Evolutionary conservation across 2,888 invertebrate genomes (phyloP), one percentile per base, ranked within the genome.

Genomic region (Melitaea athalia): DNA sequence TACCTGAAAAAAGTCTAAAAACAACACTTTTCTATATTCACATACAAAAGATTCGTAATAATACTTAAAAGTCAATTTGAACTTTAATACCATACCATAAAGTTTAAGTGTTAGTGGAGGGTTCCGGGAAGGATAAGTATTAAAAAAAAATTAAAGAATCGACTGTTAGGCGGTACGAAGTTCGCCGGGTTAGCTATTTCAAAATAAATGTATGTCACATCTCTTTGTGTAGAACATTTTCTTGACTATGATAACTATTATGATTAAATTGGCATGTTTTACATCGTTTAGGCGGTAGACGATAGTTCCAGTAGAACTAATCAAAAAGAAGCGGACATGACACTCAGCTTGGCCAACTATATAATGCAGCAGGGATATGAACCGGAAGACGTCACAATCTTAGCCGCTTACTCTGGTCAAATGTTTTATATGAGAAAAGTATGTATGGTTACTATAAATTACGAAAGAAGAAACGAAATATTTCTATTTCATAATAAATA

Each of bases 381-480:
- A 0, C 83, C 94, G 0, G 83, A 90, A 11, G 94, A 96, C 72
- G 94, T 97, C 68, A 97, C 97, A 0, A 95, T 97, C 70, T 88
- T 97, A 31, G 93, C 95, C 0, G 94, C 95, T 0, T 97, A 97
- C 82, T 92, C 94, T 10, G 96, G 95, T 0, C 97, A 97, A 85
- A 93, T 95, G 91, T 94, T 94, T 79, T 91, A 93, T 72, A 84
- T 95, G 84, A 87, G 87, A 75, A 89, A 91, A 73, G 94, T 94
- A 57, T 3, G 1, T 24, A 15, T 49, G n/a, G 24, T 49, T 33
- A 7, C 14, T 60, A 12, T 45, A n/a, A 49, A n/a, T 4, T 6
- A 49, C n/a, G 5, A 38, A n/a, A n/a, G n/a, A n/a, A 38, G 24
- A 2, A 38, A 38, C 38, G 8, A 38, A 38, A 38, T 38, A 38